Evolutionary conservation across 1,140 invertebrate genomes (phyloP).

Genomic region (Hycleus cichorii): DNA sequence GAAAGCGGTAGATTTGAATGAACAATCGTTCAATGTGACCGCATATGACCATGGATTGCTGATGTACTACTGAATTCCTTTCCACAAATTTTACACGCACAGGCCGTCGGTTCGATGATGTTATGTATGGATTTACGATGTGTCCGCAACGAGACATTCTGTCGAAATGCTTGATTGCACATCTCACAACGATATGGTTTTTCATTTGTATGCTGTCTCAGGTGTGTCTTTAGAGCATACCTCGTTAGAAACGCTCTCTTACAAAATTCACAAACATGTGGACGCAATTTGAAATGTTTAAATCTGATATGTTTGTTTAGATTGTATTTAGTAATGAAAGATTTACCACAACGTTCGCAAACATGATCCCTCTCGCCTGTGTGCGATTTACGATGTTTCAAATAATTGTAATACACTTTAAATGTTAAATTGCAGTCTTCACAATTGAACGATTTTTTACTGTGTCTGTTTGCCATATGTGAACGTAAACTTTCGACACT

Average conservation of each 20-base stretch:
- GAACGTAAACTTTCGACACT: conserved; percentile 7
- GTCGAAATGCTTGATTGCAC: conserved; percentile 1
- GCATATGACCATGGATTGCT: neutral
- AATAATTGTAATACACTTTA: neutral
- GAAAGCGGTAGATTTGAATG: neutral
- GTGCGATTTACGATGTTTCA: conserved; percentile 1
- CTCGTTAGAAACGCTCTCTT: conserved; percentile 1
- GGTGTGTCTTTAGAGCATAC: neutral
- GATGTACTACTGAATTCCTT: neutral
- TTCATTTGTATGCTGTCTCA: conserved; percentile 10
- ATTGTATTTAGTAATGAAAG: conserved; percentile 1
- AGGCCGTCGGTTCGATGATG: conserved; percentile 1
- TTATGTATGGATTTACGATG: conserved; percentile 6
- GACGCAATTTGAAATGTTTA: conserved; percentile 2
- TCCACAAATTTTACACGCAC: conserved; percentile 1
- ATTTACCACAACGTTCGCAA: conserved; percentile 5
- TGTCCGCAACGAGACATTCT: conserved; percentile 7
- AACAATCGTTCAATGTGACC: neutral
- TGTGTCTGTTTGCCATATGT: neutral
- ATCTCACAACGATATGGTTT: conserved; percentile 7
- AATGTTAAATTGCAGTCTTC: conserved; percentile 1
- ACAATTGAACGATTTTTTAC: neutral
- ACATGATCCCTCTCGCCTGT: neutral
- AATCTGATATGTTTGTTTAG: conserved; percentile 9
- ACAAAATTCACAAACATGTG: conserved; percentile 8